Conservation (phyloP, 2,797 vertebrate species). For the Loriculus beryllinus region DNA sequence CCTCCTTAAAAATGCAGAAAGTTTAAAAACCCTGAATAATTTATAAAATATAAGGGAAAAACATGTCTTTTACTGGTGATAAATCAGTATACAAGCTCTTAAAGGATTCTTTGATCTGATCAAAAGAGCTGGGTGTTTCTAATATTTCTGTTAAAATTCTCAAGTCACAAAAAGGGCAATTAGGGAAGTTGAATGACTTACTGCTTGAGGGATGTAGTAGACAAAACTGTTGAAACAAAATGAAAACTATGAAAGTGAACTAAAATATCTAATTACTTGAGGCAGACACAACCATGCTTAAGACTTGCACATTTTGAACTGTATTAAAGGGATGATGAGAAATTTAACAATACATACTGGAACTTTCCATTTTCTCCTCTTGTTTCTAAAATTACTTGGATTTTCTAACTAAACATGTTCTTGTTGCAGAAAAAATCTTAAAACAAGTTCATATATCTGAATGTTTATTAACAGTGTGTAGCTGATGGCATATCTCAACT, state of each 20-base stretch:
- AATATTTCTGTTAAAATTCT: conserved; percentile 35
- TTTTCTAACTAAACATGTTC: not conserved
- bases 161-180: conserved; percentile 9
- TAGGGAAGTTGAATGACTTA: conserved; percentile 28
- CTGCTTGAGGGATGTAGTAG: not conserved
- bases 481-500: not conserved
- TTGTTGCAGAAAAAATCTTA: not conserved
- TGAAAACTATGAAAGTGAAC: not conserved
- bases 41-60: not conserved
- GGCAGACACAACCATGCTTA: not conserved
- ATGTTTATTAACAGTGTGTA: not conserved
- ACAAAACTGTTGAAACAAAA: conserved; percentile 11
- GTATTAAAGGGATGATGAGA: not conserved
- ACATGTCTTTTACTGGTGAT: not conserved
- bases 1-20: not conserved
- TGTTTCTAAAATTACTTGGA: not conserved
- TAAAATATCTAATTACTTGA: not conserved
- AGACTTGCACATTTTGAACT: not conserved
- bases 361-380: not conserved
- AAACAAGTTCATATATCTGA: not conserved
- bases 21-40: not conserved
- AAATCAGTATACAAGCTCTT: conserved; percentile 6
- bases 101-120: conserved; percentile 33
- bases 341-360: not conserved
- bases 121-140: conserved; percentile 24